Percentiles rank a stretch among this genome's conserved stretches.
Evolutionary conservation across 2,113 vertebrate genomes (phyloP).

Genomic region (Dolichotis patagonum): DNA sequence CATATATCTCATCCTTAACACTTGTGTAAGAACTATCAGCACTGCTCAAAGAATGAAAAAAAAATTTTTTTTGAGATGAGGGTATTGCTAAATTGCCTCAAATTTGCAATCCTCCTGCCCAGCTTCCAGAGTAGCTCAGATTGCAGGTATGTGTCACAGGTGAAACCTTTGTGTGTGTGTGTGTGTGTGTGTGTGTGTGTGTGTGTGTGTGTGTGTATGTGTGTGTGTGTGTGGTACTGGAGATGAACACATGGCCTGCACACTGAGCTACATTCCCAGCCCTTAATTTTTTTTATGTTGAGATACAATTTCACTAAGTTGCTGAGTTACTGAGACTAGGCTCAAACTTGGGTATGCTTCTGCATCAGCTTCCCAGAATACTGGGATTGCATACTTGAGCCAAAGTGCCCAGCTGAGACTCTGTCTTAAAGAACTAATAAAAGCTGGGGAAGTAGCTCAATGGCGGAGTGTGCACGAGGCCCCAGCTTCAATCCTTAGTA

Average conservation of each 20-base stretch:
- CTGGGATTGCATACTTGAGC: not conserved
- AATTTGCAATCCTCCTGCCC: not conserved
- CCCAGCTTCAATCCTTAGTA: not conserved
- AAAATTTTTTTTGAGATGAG: not conserved
- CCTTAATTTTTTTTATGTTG: not conserved
- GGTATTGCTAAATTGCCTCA: not conserved
- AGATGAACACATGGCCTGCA: not conserved
- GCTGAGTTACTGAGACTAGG: not conserved
- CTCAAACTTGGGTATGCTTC: not conserved
- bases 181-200: too few species aligned
- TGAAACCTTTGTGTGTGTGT: not conserved
- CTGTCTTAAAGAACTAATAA: not conserved
- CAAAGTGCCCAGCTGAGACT: not conserved
- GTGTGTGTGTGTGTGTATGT: too few species aligned
- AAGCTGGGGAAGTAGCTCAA: not conserved
- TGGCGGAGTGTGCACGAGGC: not conserved
- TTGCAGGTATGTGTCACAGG: not conserved
- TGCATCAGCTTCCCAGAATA: not conserved
- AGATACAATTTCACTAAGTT: not conserved
- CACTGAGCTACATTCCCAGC: not conserved
- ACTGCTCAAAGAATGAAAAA: constrained; percentile 15
- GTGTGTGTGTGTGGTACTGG: not conserved
- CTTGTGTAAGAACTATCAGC: not conserved
- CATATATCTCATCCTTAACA: not conserved
- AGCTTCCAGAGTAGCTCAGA: not conserved